These are phyloP conservation scores for Crematogaster levior DNA, from an alignment of 2,888 invertebrate species.

Conservation along the genomic window DNA sequence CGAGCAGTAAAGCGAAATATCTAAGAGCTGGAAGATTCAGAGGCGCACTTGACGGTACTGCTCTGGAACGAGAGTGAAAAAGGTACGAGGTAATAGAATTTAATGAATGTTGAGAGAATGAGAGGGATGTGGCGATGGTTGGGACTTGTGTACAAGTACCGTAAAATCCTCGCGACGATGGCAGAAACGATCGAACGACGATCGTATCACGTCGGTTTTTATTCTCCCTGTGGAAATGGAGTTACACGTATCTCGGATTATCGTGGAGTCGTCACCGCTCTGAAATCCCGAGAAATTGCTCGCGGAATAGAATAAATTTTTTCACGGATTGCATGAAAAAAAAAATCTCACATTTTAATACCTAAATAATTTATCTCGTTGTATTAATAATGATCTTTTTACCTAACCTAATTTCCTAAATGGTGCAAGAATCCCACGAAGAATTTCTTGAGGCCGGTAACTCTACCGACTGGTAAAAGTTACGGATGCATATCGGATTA, in stretches of 20 bases:
- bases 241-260: constrained; percentile 49
- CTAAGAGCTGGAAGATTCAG: not conserved
- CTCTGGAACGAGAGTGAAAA: not conserved
- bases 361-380: not conserved
- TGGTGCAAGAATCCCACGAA: not conserved
- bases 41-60: not conserved
- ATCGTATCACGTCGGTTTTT: constrained; percentile 43
- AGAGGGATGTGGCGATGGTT: not conserved
- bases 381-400: not conserved
- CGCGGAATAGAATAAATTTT: not conserved
- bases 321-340: not conserved
- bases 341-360: not conserved
- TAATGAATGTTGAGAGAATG: constrained; percentile 26
- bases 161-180: constrained; percentile 19
- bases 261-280: not conserved
- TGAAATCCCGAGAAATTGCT: not conserved
- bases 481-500: constrained; percentile 16
- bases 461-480: not conserved
- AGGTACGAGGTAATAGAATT: constrained; percentile 30
- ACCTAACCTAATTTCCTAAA: not conserved
- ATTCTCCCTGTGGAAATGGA: constrained; percentile 35
- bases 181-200: constrained; percentile 28
- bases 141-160: constrained; percentile 3
- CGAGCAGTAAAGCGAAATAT: not conserved
- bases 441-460: not conserved